Evolutionary conservation across 1,140 invertebrate species (phyloP), one percentile per base, ranked within the genome.

Genomic region (Drosophila ogumai): DNA sequence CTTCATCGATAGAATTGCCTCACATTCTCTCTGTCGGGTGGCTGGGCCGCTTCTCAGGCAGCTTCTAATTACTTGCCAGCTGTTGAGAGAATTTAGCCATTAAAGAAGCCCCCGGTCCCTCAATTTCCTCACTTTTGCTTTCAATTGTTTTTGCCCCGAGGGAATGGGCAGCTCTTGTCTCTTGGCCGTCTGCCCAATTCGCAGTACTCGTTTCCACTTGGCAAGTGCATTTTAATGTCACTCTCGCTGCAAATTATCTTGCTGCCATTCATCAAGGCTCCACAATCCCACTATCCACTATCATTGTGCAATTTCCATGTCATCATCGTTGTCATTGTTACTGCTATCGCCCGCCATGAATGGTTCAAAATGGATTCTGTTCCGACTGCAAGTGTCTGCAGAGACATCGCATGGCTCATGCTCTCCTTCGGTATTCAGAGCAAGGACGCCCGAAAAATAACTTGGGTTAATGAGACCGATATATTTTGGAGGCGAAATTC

Each of bases 221-320:
- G 69, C 79, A 82, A 87, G 79, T 80, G 75, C 75, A 80, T 82
- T 87, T 86, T 79, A 66, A 87, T 79, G 75, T 73, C 82, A 69
- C 75, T 79, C 81, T 65, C 67, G 54, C 63, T 55, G 71, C 82
- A 79, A 86, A 72, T 82, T 79, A 54, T 76, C 71, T 79, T 68
- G 59, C 77, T 63, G 47, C 57, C 72, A 76, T 79, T 64, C 69
- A 75, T 86, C 66, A 75, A 22, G 49, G 41, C 40, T 47, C 13
- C 6, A 28, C 5, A 28, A 36, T 54, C 32, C 49, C 17, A 8
- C 31, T 13, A 19, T 43, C 10, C 5, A 32, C 2, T 19, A 28
- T 12, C n/a, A 10, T 41, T 28, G 43, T 32, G 28, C 44, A 34
- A 63, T 64, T 66, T 75, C 28, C 41, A 63, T 82, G 76, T 79